Evolutionary conservation across 2,888 invertebrate species (phyloP), one percentile per base, ranked within the genome.

Genomic region (Lamproptera curius): DNA sequence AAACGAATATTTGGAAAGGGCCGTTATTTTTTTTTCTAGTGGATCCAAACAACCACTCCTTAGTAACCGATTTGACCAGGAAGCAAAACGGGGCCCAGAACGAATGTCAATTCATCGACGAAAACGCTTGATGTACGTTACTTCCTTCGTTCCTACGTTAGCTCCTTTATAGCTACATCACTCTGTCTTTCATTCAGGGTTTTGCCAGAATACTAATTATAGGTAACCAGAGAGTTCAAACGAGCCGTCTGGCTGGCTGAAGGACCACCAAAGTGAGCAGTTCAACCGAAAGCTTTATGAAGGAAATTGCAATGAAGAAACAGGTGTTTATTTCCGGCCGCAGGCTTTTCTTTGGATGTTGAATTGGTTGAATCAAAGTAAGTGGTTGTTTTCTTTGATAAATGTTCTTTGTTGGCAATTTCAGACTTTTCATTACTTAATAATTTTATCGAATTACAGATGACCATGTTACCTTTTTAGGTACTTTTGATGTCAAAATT

Each of bases 261-360:
- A 82, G 53, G 65, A 63, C 86, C 28, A 39, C 53, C 1, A 70
- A 57, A 9, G 57, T 78, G 2, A 71, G 79, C 8, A 65, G 54
- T 16, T 72, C 73, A 2, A 77, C 82, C 0, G 78, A 76, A 1
- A 56, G 61, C 10, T 85, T 85, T 60, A 42, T 83, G 13, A 72
- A 74, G 53, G 68, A 67, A 13, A 79, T 84, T 0, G 50, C 62
- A 0, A 54, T 87, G 54, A 71, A 63, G 41, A 70, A 61, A 57
- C 2, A 33, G 71, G 1, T 81, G 83, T 16, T 28, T 74, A 0
- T 26, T 83, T 0, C 86, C 28, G 83, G 80, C 0, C 13, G 76
- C 0, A 84, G 81, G 1, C 86, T 73, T 52, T 87, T 87, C 46
- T 62, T 81, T 9, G 83, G 74, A 1, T 70, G 76, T 43, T 38